phyloP scores from a whole-genome alignment of 2,113 vertebrate genomes.

The Ceuthmochares aereus region DNA sequence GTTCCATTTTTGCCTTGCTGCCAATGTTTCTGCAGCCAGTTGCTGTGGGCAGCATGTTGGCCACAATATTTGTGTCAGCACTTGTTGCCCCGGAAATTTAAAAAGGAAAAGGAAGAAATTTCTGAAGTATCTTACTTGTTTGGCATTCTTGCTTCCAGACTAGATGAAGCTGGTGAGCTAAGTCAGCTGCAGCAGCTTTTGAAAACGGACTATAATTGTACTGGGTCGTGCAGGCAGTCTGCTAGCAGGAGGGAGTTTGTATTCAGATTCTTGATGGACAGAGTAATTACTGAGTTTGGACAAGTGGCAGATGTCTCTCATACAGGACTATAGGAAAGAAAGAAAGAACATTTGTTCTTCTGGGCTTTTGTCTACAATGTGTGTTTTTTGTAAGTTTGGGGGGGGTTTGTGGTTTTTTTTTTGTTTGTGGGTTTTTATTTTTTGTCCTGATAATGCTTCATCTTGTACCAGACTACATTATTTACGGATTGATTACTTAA shows the following conservation, averaged over 20 bases:
- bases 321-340: not conserved
- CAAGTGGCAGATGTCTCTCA: not conserved
- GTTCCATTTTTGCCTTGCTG: not conserved
- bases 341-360: not conserved
- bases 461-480: not conserved
- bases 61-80: not conserved
- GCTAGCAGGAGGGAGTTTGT: not conserved
- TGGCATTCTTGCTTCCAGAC: not conserved
- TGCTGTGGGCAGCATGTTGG: not conserved
- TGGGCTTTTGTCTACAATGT: not conserved
- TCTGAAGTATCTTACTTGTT: not conserved
- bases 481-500: not conserved
- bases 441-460: not conserved
- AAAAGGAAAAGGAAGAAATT: not conserved
- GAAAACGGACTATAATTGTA: not conserved
- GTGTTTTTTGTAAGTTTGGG: no score
- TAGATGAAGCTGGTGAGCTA: not conserved
- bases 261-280: not conserved
- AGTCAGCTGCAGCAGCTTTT: not conserved
- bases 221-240: accelerated
- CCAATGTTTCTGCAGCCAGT: not conserved
- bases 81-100: not conserved
- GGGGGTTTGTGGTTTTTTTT: no score
- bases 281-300: not conserved
- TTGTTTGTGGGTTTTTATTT: not conserved